phyloP scores from a whole-genome alignment of 2,888 invertebrate genomes.

The Apodemia duryi region DNA sequence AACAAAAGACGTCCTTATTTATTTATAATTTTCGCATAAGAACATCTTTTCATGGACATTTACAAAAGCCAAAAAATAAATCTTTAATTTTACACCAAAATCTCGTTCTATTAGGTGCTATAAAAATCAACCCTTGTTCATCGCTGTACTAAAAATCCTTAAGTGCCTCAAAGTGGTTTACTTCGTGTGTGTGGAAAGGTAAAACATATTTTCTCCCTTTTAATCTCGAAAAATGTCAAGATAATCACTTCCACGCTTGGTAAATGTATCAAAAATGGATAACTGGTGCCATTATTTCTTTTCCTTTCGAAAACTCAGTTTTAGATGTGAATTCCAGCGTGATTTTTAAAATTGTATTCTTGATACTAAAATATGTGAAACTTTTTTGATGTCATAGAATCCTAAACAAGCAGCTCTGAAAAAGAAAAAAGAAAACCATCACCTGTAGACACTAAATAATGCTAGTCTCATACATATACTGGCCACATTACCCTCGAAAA shows the following conservation, averaged over 20 bases:
- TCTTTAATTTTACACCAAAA: slow-evolving; percentile 4
- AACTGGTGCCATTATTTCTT: not conserved
- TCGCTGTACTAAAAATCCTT: slow-evolving; percentile 20
- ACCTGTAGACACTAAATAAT: no score
- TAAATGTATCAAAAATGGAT: slow-evolving; percentile 1
- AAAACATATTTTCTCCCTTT: slow-evolving; percentile 40
- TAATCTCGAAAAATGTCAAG: slow-evolving; percentile 37
- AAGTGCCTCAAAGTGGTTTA: slow-evolving; percentile 36
- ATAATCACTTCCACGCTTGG: slow-evolving; percentile 19
- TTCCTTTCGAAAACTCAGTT: not conserved
- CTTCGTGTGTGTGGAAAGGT: slow-evolving; percentile 33
- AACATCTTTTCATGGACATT: no score
- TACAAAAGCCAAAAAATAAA: not conserved
- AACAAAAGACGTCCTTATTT: no score
- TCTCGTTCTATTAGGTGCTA: slow-evolving; percentile 2
- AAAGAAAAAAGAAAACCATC: no score
- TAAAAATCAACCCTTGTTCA: slow-evolving; percentile 9
- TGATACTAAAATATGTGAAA: no score
- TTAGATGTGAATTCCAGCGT: not conserved
- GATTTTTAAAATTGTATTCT: no score
- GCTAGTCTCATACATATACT: no score
- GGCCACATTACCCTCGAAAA: no score
- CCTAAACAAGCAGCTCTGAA: no score
- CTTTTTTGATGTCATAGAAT: no score
- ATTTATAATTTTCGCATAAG: no score